These are phyloP conservation scores for Centruroides sculpturatus DNA, from an alignment of 1,140 invertebrate genomes.

Conservation along the genomic window DNA sequence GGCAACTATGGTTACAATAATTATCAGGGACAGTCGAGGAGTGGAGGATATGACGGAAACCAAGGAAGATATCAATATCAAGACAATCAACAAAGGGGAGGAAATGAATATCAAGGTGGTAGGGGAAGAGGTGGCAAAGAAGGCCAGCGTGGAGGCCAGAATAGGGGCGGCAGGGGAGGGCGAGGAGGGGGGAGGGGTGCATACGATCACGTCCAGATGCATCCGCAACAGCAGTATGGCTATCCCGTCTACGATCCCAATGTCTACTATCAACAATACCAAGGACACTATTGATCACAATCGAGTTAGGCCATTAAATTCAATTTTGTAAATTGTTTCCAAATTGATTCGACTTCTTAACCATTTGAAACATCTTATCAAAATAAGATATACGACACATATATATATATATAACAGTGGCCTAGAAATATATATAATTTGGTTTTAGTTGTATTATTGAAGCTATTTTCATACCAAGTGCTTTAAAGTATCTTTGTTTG, in stretches of 20 bases:
- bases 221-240: neutral
- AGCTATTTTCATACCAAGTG: no score
- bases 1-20: neutral
- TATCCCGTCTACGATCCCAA: constrained; percentile 26
- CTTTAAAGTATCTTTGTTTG: no score
- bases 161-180: neutral
- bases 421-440: no score
- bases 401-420: no score
- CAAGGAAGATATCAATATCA: neutral
- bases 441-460: no score
- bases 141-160: neutral
- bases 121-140: neutral
- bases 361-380: no score
- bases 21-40: neutral
- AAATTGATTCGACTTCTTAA: no score
- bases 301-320: no score
- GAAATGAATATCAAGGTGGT: neutral
- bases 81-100: neutral
- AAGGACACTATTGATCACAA: no score
- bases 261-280: no score
- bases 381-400: no score
- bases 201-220: constrained; percentile 4
- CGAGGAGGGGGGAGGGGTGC: neutral
- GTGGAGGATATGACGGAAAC: neutral
- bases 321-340: no score